phyloP scores from a whole-genome alignment of 2,797 vertebrate genomes.

The Eulemur mongoz region DNA sequence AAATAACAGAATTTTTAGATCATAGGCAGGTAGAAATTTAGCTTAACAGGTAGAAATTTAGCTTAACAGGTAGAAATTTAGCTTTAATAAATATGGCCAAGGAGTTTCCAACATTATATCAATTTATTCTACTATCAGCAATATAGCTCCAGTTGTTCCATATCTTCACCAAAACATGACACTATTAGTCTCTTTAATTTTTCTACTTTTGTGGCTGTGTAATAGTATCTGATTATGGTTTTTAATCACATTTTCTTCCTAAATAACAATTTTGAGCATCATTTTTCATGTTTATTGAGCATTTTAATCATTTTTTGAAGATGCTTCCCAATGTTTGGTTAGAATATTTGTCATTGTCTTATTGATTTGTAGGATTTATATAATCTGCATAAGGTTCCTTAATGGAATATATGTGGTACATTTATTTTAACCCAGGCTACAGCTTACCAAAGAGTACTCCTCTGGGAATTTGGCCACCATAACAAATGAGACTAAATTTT shows the following conservation, averaged over 20 bases:
- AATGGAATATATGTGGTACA: background rate
- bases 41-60: background rate
- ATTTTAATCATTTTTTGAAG: background rate
- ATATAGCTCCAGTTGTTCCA: background rate
- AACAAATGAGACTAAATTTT: background rate
- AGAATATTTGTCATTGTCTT: background rate
- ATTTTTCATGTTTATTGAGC: background rate
- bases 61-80: background rate
- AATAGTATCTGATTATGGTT: background rate
- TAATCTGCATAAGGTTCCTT: background rate
- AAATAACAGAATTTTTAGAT: background rate
- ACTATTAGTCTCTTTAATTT: background rate
- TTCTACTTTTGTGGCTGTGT: background rate
- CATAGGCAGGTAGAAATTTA: background rate
- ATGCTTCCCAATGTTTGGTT: background rate
- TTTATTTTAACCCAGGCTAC: background rate
- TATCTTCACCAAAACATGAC: background rate
- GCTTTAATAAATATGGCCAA: background rate
- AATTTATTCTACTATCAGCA: background rate
- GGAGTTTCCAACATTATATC: background rate
- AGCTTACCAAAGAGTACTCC: background rate
- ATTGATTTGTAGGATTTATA: background rate
- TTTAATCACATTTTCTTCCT: background rate
- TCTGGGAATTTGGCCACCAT: background rate
- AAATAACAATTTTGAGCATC: background rate